phyloP scores from a whole-genome alignment of 1,140 invertebrate genomes.

The Drosophila melanica region DNA sequence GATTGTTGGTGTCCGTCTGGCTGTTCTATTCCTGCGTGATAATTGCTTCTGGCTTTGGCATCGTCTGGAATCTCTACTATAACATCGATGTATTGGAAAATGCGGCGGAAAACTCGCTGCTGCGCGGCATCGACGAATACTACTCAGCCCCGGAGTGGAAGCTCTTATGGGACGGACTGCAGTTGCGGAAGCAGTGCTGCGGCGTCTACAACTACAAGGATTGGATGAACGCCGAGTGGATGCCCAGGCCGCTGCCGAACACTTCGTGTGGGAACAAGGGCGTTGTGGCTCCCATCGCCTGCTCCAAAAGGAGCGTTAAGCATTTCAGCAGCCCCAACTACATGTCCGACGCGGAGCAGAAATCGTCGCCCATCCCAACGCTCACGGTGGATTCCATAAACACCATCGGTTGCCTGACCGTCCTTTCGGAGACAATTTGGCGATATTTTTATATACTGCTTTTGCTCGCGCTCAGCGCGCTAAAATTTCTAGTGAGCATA shows the following conservation, averaged over 20 bases:
- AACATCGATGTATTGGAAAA: slow-evolving; percentile 50
- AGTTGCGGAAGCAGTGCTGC: slow-evolving; percentile 72
- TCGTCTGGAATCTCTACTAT: slow-evolving; percentile 57
- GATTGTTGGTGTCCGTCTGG: slow-evolving; percentile 65
- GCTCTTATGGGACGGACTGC: slow-evolving; percentile 73
- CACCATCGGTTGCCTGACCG: slow-evolving; percentile 57
- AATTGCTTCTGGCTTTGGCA: slow-evolving; percentile 60
- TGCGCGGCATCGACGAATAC: slow-evolving; percentile 74
- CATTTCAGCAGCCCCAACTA: slow-evolving; percentile 30
- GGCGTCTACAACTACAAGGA: slow-evolving; percentile 73
- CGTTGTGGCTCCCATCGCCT: slow-evolving; percentile 69
- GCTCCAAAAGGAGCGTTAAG: slow-evolving; percentile 49
- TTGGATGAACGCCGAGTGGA: slow-evolving; percentile 79
- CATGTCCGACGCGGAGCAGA: slow-evolving; percentile 14
- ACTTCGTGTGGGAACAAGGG: not conserved
- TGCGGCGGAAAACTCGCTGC: slow-evolving; percentile 56
- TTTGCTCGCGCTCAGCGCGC: slow-evolving; percentile 35
- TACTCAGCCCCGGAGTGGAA: slow-evolving; percentile 79
- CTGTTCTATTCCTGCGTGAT: slow-evolving; percentile 71
- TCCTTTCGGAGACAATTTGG: slow-evolving; percentile 47
- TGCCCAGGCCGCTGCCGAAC: slow-evolving; percentile 42
- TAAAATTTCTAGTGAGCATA: slow-evolving; percentile 67
- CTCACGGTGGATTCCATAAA: slow-evolving; percentile 62
- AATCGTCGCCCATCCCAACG: slow-evolving; percentile 31
- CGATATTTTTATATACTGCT: slow-evolving; percentile 60